phyloP scores from a whole-genome alignment of 2,888 invertebrate genomes.

The Rhagium mordax region DNA sequence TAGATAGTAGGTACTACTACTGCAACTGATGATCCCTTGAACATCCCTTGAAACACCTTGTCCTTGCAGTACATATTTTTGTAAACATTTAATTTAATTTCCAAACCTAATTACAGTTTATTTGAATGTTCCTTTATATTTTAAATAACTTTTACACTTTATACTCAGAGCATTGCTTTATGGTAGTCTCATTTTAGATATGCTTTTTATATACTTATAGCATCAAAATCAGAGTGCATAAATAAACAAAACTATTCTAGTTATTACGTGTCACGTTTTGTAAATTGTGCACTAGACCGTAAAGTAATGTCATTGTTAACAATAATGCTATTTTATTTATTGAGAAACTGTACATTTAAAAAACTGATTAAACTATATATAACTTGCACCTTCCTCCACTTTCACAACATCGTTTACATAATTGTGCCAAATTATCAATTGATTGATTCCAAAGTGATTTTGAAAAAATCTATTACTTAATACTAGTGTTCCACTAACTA shows the following conservation, averaged over 20 bases:
- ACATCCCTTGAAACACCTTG: too few species aligned
- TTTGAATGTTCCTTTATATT: too few species aligned
- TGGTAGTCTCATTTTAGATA: background rate
- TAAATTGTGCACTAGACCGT: constrained; percentile 27
- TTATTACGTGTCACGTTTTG: constrained; percentile 22
- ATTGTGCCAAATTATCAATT: background rate
- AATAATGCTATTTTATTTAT: constrained; percentile 21
- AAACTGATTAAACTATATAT: constrained; percentile 22
- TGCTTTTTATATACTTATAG: background rate
- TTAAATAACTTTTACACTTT: too few species aligned
- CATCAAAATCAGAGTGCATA: background rate
- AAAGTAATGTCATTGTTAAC: constrained; percentile 36
- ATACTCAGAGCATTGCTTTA: too few species aligned
- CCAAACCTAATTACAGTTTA: too few species aligned
- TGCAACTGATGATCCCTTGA: too few species aligned
- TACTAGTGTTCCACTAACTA: too few species aligned
- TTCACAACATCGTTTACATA: constrained; percentile 16
- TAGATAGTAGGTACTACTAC: too few species aligned
- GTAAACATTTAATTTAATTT: too few species aligned
- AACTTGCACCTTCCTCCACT: constrained; percentile 22
- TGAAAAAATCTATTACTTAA: constrained; percentile 1
- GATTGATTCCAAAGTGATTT: background rate
- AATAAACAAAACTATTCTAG: constrained; percentile 22
- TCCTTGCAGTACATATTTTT: too few species aligned
- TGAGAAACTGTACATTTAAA: constrained; percentile 22